phyloP scores from a whole-genome alignment of 2,888 invertebrate genomes.

The Didymodactylos carnosus region DNA sequence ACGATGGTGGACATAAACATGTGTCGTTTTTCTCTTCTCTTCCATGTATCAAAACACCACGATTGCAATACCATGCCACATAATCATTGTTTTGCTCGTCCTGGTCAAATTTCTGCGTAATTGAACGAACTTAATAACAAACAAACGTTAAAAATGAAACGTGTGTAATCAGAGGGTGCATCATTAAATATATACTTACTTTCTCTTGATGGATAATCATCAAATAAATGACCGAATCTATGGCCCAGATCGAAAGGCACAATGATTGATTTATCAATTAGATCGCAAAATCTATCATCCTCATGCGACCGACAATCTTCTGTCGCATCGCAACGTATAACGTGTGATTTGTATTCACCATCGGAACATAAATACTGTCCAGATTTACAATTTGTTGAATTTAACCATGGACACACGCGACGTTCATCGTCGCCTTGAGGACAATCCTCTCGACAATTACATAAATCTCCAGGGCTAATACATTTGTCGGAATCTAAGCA shows the following conservation, averaged over 20 bases:
- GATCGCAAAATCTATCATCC: not conserved
- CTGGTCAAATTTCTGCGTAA: too few relatives aligned
- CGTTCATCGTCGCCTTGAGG: too few relatives aligned
- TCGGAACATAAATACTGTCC: too few relatives aligned
- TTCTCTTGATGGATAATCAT: not conserved
- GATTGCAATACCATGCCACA: not conserved
- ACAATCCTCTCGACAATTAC: not conserved
- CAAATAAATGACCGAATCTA: too few relatives aligned
- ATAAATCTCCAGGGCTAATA: not conserved
- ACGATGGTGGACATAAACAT: not conserved
- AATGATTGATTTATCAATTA: not conserved
- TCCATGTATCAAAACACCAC: not conserved
- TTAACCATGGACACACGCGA: too few relatives aligned
- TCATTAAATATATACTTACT: not conserved
- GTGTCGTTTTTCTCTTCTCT: not conserved
- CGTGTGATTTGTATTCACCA: too few relatives aligned
- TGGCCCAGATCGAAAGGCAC: too few relatives aligned
- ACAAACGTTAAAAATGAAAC: too few relatives aligned
- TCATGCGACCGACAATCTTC: not conserved
- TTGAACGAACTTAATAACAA: too few relatives aligned
- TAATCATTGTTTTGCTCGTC: too few relatives aligned
- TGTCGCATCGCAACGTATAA: not conserved
- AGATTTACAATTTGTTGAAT: too few relatives aligned
- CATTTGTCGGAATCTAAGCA: not conserved
- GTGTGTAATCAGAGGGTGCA: not conserved